These are phyloP conservation scores for Sympetrum striolatum DNA, from an alignment of 2,888 invertebrate species.

Conservation along the genomic window DNA sequence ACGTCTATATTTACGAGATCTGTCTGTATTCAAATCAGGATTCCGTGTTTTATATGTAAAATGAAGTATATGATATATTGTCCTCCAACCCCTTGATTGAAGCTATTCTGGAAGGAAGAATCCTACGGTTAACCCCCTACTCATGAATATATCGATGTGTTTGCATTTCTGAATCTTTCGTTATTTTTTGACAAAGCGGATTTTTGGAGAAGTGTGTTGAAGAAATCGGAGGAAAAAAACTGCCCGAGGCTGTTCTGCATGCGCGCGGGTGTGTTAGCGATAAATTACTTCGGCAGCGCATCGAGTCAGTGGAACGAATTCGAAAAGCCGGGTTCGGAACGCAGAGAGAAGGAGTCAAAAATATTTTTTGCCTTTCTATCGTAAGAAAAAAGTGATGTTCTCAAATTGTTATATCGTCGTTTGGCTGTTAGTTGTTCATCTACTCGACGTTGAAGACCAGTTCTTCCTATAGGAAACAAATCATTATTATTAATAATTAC, in stretches of 20 bases:
- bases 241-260: not conserved
- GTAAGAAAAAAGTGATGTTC: constrained; percentile 10
- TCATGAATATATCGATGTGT: constrained; percentile 26
- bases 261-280: not conserved
- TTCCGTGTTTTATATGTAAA: constrained; percentile 19
- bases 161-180: not conserved
- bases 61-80: not conserved
- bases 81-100: not conserved
- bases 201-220: not conserved
- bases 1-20: constrained; percentile 3
- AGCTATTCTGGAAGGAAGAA: no score
- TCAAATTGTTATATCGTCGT: constrained; percentile 17
- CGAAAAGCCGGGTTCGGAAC: not conserved
- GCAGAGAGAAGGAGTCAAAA: not conserved
- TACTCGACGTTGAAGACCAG: not conserved
- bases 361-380: not conserved
- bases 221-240: not conserved
- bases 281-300: not conserved
- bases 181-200: not conserved
- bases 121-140: not conserved
- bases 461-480: not conserved
- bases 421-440: constrained; percentile 38
- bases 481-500: not conserved
- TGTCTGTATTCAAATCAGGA: constrained; percentile 13
- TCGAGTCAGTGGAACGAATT: not conserved